Conservation (phyloP, 2,888 invertebrate species). For the Metacarcinus magister region DNA sequence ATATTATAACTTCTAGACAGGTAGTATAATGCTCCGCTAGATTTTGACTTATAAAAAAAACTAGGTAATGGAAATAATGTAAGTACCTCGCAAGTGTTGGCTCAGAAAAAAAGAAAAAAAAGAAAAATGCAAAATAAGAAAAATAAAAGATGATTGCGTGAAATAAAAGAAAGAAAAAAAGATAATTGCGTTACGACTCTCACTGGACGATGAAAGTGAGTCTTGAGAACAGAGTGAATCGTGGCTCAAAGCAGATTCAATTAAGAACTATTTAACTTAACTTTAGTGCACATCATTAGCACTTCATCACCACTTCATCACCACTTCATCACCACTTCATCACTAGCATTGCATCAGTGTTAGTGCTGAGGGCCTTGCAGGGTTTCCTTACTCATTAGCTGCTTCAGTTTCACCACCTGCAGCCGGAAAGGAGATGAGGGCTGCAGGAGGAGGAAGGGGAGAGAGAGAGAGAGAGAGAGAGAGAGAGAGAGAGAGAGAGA, state of each 20-base stretch:
- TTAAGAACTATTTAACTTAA: not conserved
- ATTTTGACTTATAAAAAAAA: too few species aligned
- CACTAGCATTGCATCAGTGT: not conserved
- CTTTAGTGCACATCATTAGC: not conserved
- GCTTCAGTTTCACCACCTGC: not conserved
- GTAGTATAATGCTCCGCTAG: too few species aligned
- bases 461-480: slow-evolving; percentile 13
- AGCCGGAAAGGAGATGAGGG: not conserved
- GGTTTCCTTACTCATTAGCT: not conserved
- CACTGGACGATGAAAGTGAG: not conserved
- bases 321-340: not conserved
- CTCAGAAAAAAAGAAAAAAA: too few species aligned
- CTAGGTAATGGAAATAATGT: too few species aligned
- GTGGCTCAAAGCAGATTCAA: not conserved
- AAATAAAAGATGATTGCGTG: too few species aligned
- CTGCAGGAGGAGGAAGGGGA: not conserved
- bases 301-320: too few species aligned
- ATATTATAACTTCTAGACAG: too few species aligned
- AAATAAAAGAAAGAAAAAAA: not conserved
- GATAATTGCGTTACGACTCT: too few species aligned
- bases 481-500: not conserved
- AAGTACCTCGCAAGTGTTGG: too few species aligned
- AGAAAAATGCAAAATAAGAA: too few species aligned
- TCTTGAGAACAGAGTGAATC: not conserved
- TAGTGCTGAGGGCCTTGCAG: not conserved